Evolutionary conservation across 2,113 vertebrate genomes (phyloP), one percentile per base, ranked within the genome.

Genomic region (Salvelinus fontinalis): DNA sequence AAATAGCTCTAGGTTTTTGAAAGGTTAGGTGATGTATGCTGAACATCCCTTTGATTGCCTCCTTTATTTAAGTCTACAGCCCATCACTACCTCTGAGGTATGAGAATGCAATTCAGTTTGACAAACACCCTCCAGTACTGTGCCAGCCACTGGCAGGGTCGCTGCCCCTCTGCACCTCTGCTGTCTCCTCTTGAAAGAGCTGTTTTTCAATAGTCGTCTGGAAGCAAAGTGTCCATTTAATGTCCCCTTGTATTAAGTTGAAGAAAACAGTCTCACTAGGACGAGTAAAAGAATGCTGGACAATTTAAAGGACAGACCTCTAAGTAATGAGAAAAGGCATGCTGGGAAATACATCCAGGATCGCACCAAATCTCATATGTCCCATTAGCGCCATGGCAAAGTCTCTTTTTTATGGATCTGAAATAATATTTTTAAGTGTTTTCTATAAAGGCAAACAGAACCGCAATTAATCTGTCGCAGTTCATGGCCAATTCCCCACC

Each of bases 401-500:
- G 68, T 67, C 34, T 34, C 20, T 9, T 57, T 79, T 77, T 75
- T 77, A 70, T 77, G 60, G 68, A 39, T 68, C 59, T 44, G 29
- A 77, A 79, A 82, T 81, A 75, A 82, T 76, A 54, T 77, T 81
- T 78, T 44, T 67, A 78, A 82, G 76, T 77, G 72, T 77, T 78
- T 80, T 67, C 67, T 71, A 60, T 79, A 81, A 85, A 81, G 75
- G 62, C 80, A 70, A 80, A 78, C 75, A 66, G 67, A 62, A 48
- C 22, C 20, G 67, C 26, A 49, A 74, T 84, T 77, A 79, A 83
- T 79, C 76, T 75, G 78, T 77, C 81, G 71, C 11, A 51, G 76
- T 80, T 74, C 48, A 71, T 73, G 70, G 76, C 70, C 62, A 75
- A 66, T 82, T 84, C 39, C 57, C 12, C 26, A 31, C 8, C 24